phyloP scores from a whole-genome alignment of 1,140 invertebrate species.

The Pteromalus puparum region DNA sequence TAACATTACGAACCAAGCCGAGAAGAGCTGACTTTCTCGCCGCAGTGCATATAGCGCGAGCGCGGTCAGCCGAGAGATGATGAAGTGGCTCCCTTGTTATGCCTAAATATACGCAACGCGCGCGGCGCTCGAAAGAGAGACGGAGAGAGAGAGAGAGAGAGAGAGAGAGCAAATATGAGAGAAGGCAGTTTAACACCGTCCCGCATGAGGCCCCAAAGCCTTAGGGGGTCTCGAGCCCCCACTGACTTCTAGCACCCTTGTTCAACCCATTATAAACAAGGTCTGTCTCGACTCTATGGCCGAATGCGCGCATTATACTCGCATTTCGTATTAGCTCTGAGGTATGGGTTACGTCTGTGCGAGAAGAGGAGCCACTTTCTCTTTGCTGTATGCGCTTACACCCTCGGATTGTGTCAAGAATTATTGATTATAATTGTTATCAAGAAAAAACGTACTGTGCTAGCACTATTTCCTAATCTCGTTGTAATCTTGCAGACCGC shows the following conservation, averaged over 20 bases:
- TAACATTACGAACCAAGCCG: background rate
- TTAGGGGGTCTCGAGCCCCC: constrained; percentile 70
- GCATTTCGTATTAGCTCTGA: constrained; percentile 55
- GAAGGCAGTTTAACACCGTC: constrained; percentile 71
- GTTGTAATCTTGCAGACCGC: too few species aligned
- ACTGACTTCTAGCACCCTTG: constrained; percentile 75
- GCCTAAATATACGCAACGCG: constrained; percentile 69
- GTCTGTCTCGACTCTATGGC: constrained; percentile 59
- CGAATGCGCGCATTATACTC: constrained; percentile 68
- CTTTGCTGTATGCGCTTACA: background rate
- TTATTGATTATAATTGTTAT: background rate
- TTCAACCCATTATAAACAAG: constrained; percentile 75
- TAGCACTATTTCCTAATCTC: too few species aligned
- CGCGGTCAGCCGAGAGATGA: constrained; percentile 59
- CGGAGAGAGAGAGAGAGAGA: constrained; percentile 66
- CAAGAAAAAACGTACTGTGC: background rate
- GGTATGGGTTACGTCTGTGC: background rate
- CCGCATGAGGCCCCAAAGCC: constrained; percentile 67
- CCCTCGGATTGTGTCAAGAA: background rate
- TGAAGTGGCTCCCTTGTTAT: constrained; percentile 74
- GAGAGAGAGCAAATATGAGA: constrained; percentile 68
- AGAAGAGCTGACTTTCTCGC: background rate
- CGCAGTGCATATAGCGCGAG: background rate
- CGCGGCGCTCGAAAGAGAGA: constrained; percentile 72
- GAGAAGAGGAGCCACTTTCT: background rate